phyloP scores from a whole-genome alignment of 1,140 invertebrate genomes.

The Dysdera silvatica region DNA sequence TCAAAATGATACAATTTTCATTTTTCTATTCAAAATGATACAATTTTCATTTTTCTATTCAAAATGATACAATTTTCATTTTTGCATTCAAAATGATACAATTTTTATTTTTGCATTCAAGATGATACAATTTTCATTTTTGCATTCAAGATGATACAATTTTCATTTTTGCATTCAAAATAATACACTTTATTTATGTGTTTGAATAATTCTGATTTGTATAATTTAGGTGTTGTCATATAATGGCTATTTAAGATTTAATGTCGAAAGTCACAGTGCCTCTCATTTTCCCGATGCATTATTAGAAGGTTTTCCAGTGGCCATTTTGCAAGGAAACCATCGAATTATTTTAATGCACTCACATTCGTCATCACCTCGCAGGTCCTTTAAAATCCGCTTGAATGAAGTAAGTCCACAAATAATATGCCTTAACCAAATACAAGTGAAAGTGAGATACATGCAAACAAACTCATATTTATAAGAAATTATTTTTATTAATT shows the following conservation, averaged over 20 bases:
- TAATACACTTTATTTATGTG: not conserved
- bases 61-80: not conserved
- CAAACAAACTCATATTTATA: no score
- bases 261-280: constrained; percentile 58
- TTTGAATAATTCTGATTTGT: not conserved
- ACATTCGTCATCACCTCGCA: constrained; percentile 43
- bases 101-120: not conserved
- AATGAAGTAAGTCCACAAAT: constrained; percentile 52
- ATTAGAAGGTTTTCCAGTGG: constrained; percentile 62
- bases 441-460: no score
- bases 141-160: not conserved
- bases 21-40: not conserved
- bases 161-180: not conserved
- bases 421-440: no score
- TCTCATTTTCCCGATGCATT: constrained; percentile 49
- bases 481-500: not conserved
- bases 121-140: not conserved
- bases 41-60: not conserved
- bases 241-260: constrained; percentile 71
- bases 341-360: constrained; percentile 69
- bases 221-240: constrained; percentile 68
- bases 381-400: constrained; percentile 55
- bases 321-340: constrained; percentile 72
- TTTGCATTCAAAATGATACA: not conserved
- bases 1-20: not conserved